Percentiles rank a stretch among this genome's conserved stretches.
Evolutionary conservation across 1,140 invertebrate species (phyloP).

Genomic region (Cydia pomonella): DNA sequence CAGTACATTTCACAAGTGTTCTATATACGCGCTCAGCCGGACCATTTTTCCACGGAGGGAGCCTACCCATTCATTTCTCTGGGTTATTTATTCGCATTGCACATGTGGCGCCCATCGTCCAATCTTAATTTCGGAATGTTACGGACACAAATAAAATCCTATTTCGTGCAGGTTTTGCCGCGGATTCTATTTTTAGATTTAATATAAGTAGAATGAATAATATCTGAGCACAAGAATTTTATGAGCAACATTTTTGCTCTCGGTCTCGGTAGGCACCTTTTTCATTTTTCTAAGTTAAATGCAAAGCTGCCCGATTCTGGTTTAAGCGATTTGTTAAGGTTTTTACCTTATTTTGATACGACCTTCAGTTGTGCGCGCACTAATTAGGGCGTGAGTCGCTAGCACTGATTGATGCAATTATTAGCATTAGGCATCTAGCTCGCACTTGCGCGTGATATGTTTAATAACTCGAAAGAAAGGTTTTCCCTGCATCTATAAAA

Average conservation of each 20-base stretch:
- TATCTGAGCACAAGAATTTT: no score
- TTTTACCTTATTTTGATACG: no score
- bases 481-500: no score
- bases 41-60: not conserved
- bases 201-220: not conserved
- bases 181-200: not conserved
- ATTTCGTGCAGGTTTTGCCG: not conserved
- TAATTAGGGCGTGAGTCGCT: no score
- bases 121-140: not conserved
- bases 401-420: no score
- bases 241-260: no score
- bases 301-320: not conserved
- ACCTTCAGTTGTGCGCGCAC: no score
- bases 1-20: not conserved
- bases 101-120: not conserved
- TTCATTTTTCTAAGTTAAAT: not conserved
- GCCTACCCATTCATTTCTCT: not conserved
- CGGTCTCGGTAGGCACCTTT: no score
- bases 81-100: conserved; percentile 10
- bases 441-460: no score
- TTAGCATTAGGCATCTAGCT: no score
- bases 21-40: not conserved
- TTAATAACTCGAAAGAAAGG: no score
- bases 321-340: no score
- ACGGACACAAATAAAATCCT: not conserved